Percentiles rank a stretch among this genome's conserved stretches.
These are phyloP conservation scores for Ferrisia virgata DNA, from an alignment of 2,888 invertebrate genomes.

Conservation along the genomic window DNA sequence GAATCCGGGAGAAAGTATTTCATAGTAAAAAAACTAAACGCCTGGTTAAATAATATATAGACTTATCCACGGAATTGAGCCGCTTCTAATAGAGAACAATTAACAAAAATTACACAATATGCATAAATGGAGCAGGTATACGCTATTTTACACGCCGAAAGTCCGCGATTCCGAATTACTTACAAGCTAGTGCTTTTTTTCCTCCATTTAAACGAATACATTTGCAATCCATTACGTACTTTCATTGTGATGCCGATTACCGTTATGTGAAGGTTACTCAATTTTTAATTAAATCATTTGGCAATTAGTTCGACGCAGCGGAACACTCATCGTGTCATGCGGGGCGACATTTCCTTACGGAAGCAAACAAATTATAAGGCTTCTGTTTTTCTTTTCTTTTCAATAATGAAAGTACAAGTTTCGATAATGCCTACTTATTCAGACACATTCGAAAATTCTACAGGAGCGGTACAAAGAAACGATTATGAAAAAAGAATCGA, in stretches of 20 bases:
- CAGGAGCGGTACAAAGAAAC: no score
- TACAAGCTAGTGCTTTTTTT: neutral
- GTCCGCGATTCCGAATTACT: neutral
- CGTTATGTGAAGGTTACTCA: constrained; percentile 19
- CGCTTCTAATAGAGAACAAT: constrained; percentile 24
- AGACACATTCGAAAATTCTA: no score
- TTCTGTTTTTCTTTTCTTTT: neutral
- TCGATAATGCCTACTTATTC: no score
- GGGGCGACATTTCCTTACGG: neutral
- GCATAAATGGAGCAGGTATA: neutral
- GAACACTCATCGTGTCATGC: neutral
- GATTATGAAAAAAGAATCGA: no score
- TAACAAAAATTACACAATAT: constrained; percentile 25
- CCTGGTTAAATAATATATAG: constrained; percentile 35
- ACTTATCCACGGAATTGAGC: constrained; percentile 34
- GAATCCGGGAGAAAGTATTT: constrained; percentile 43
- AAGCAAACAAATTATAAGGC: neutral
- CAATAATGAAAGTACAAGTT: no score
- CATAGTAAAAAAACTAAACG: constrained; percentile 29
- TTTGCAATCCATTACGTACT: constrained; percentile 1
- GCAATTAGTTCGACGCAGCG: constrained; percentile 1
- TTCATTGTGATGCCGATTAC: neutral
- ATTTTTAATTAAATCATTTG: constrained; percentile 26
- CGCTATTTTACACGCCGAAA: neutral
- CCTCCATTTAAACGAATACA: neutral